Base-by-base conservation (phyloP, 2,888 invertebrate species). In the Drosophila nr. fundita region DNA sequence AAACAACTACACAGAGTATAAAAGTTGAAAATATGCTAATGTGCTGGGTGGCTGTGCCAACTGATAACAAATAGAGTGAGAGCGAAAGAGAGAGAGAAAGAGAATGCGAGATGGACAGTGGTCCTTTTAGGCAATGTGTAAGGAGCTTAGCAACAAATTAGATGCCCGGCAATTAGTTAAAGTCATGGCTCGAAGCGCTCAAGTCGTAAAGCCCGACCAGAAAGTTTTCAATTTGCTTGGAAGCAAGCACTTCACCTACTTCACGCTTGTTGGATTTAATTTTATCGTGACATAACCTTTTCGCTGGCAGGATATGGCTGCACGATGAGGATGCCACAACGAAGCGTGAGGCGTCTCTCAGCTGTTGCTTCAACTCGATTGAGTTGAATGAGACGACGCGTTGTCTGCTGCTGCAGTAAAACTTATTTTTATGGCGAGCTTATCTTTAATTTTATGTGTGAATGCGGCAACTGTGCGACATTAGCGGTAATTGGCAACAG, bases 361-460 rank as follows among this genome's bases (percentile, higher is more conserved):
- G 77, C 78, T 82, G 70, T 70, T 78, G 78, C 73, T 78, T 78
- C 77, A 30, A 27, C 36, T 15, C 58, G 54, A 36, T 29, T 48
- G 30, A 18, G 18, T 36, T 45, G 45, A 21, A 21, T 45, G 45
- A 45, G 45, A 32, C 60, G 45, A 15, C 72, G 36, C 40, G 57
- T 7, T 30, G 62, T 53, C 73, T 69, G 76, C 29, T 49, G 58
- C 68, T 73, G 87, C 82, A 88, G 87, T 87, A 85, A 88, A 87
- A 87, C 80, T 88, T 87, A 83, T 85, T 87, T 87, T 87, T 87
- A 87, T 88, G 72, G 84, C 85, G 78, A 85, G 85, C 87, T 87
- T 88, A 88, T 87, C 87, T 87, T 87, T 87, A 87, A 87, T 87
- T 87, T 87, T 88, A 87, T 87, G 87, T 87, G 87, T 85, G 87